Evolutionary conservation across 2,888 invertebrate species (phyloP), one percentile per base, ranked within the genome.

Genomic region (Theristus sp.): DNA sequence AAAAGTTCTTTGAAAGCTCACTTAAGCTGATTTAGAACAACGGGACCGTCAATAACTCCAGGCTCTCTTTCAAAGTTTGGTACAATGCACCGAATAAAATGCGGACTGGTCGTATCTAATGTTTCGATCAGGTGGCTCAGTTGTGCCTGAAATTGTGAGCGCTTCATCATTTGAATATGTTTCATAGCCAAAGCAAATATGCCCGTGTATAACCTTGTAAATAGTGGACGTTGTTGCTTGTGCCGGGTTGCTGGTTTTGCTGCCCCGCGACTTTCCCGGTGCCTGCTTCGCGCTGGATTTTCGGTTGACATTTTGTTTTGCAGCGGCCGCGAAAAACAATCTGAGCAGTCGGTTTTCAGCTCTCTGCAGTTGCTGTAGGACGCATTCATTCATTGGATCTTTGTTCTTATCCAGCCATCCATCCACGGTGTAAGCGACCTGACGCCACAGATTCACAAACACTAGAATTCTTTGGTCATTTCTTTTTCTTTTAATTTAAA

Each of bases 321-420:
- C n/a, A n/a, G n/a, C n/a, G n/a, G 3, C 56, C 17, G 24, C 26
- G 59, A 71, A 71, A 6, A 71, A 57, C 13, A 64, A 26, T n/a
- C 61, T 62, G 22, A 70, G 30, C 1, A 71, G 60, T 13, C 65
- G 64, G 61, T 71, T 69, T 2, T 63, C 62, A 0, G 69, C 69
- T 22, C 64, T 62, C n/a, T 65, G 56, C 13, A 72, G 47, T 49
- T 70, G 64, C 47, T 71, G 70, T 3, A 77, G 69, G 10, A 78
- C 73, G 38, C 70, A 71, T 60, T 75, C 72, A 65, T 75, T 77
- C 60, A 75, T 67, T 25, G 75, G 75, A 70, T 75, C 75, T 69
- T 75, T 75, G 69, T 78, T 78, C 68, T 77, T 78, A 65, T 77
- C 76, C 62, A 78, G 64, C 78, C 77, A 77, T 28, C 75, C 74